phyloP scores from a whole-genome alignment of 2,888 invertebrate genomes.

The Griposia aprilina region DNA sequence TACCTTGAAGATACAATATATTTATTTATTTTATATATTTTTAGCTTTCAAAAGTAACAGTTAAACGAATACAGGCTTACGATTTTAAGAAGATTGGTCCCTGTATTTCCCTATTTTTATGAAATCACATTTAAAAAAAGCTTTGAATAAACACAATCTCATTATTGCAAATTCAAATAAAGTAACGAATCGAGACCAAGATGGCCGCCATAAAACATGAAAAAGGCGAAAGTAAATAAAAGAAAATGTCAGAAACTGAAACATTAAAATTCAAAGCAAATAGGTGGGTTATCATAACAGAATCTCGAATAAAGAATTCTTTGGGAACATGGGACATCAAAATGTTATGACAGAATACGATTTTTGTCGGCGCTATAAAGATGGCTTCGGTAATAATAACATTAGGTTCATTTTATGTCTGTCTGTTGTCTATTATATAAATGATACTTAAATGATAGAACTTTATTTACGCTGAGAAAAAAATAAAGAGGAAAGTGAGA shows the following conservation, averaged over 20 bases:
- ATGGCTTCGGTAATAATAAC: slow-evolving; percentile 28
- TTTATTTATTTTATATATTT: not conserved
- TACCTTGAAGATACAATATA: not conserved
- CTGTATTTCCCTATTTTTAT: slow-evolving; percentile 4
- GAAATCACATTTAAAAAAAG: not conserved
- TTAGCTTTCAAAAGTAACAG: not conserved
- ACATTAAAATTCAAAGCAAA: slow-evolving; percentile 69
- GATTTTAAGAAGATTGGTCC: not conserved
- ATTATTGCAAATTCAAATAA: slow-evolving; percentile 36
- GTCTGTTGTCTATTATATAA: slow-evolving; percentile 47
- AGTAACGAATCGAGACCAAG: slow-evolving; percentile 31
- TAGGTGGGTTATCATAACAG: slow-evolving; percentile 63
- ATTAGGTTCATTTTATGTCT: slow-evolving; percentile 39
- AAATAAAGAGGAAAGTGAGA: not conserved
- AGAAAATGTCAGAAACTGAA: slow-evolving; percentile 46
- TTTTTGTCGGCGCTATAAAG: slow-evolving; percentile 63
- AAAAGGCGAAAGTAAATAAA: slow-evolving; percentile 23
- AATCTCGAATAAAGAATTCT: slow-evolving; percentile 64
- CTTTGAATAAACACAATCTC: not conserved
- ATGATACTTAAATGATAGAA: not conserved
- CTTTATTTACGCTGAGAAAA: not conserved
- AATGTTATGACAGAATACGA: slow-evolving; percentile 67
- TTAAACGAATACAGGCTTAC: not conserved
- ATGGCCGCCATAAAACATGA: slow-evolving; percentile 38
- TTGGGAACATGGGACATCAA: slow-evolving; percentile 63